phyloP scores from a whole-genome alignment of 2,888 invertebrate species.

The Bellardia pandia region DNA sequence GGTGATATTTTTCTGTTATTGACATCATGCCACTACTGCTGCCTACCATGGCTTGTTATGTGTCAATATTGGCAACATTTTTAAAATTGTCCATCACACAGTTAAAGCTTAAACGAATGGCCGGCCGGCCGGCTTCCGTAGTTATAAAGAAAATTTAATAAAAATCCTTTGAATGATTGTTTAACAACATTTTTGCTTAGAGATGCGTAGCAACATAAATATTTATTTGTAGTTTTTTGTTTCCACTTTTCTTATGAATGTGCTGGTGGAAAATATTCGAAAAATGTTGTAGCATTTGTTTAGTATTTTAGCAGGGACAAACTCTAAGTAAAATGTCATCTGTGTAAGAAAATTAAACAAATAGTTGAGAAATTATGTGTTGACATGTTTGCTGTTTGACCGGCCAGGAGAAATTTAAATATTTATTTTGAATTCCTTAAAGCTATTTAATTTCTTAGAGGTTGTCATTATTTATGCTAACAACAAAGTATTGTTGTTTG shows the following conservation, averaged over 20 bases:
- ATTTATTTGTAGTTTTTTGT: slow-evolving; percentile 32
- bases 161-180: slow-evolving; percentile 64
- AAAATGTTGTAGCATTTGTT: slow-evolving; percentile 38
- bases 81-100: slow-evolving; percentile 52
- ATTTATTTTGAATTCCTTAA: background rate
- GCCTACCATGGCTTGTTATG: slow-evolving; percentile 30
- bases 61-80: slow-evolving; percentile 62
- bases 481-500: too few species aligned
- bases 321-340: background rate
- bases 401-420: background rate
- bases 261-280: slow-evolving; percentile 54
- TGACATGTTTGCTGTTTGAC: background rate
- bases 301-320: background rate
- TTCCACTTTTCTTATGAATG: background rate
- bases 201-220: slow-evolving; percentile 58
- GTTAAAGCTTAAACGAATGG: background rate
- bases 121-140: background rate
- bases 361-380: slow-evolving; percentile 9
- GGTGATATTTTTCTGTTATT: slow-evolving; percentile 41
- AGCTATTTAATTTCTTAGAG: background rate
- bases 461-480: background rate
- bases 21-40: slow-evolving; percentile 46
- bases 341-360: background rate
- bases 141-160: slow-evolving; percentile 20
- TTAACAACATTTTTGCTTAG: slow-evolving; percentile 59